Base-by-base conservation (phyloP, 2,113 vertebrate genomes). In the Hypocryptadius cinnamomeus region DNA sequence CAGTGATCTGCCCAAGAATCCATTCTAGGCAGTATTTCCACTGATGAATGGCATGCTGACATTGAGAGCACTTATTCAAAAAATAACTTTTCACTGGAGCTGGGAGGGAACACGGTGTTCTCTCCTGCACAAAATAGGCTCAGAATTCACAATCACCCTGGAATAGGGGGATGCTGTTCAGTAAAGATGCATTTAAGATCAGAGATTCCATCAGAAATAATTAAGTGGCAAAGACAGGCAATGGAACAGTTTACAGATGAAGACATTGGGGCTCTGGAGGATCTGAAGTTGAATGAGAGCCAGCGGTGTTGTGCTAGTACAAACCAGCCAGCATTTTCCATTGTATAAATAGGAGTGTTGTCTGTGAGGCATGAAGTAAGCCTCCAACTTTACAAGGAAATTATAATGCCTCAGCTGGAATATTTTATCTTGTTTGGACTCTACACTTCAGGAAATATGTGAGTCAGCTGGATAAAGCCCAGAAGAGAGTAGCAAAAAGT, bases 391-490 rank as follows among this genome's bases (percentile, higher is more conserved):
- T 85, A 90, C 85, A 87, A 77, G 87, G 85, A 94, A 95, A 87
- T 88, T 79, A 66, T 76, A 80, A 96, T 77, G 50, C 47, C 82
- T 95, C 79, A 90, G 45, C 81, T 96, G 93, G 92, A 95, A 96
- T 95, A 85, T 96, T 96, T 94, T 90, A 54, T 93, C 82, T 79
- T 91, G 42, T 90, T 89, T 91, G 94, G 76, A 66, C 66, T 79
- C 76, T 13, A 35, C 30, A 39, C 68, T 90, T 91, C 45, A 77
- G 82, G 74, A 77, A 94, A 73, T 69, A 83, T 87, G 42, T 85
- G 24, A 90, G 82, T 64, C 71, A 87, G 70, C n/a, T 90, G 87
- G 82, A 93, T 53, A 57, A 87, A 89, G 20, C 42, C 70, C 82
- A 91, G 45, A 77, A 87, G 7, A 77, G 68, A 91, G 66, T 19